Base-by-base conservation (phyloP, 2,797 vertebrate genomes). In the Geotrypetes seraphini region DNA sequence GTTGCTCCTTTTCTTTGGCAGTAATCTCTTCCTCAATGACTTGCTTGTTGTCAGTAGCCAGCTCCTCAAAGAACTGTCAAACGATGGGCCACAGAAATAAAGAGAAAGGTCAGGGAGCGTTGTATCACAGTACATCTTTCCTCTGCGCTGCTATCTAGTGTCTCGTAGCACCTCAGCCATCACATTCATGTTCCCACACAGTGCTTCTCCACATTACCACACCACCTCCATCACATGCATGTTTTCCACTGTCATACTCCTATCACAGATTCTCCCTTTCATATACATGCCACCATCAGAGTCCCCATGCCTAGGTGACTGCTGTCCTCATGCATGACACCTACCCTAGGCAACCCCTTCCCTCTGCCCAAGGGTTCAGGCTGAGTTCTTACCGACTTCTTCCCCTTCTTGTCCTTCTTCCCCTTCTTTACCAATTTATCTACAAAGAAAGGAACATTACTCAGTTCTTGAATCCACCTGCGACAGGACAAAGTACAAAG, bases 21-120 rank as follows among this genome's bases (percentile, higher is more conserved):
- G 49, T 34, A 2, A 49, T 41, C n/a, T 81, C 79, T 7, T 85
- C 78, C 3, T 44, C 66, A 25, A 73, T 83, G 23, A 81, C 75
- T 15, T 67, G 63, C 39, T 81, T 88, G 28, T 53, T 66, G 16
- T 91, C 89, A 8, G 84, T 81, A 2, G 86, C 62, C 25, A 96
- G 57, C 13, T 92, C 89, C 48, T 93, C 86, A 41, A 93, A 96
- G 60, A 93, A 96, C 90, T 93, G 30, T 1, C 7, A 19, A 12
- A n/a, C 36, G 17, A 36, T 11, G 5, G 5, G 16, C 21, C 8
- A 8, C 14, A 9, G 4, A 20, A n/a, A 33, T 3, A 13, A 16
- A 16, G 12, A 14, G 5, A 13, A 12, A 7, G n/a, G n/a, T n/a
- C n/a, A n/a, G n/a, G n/a, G n/a, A n/a, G n/a, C n/a, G n/a, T n/a